Evolutionary conservation across 2,113 vertebrate genomes (phyloP).

Genomic region (Junco hyemalis): DNA sequence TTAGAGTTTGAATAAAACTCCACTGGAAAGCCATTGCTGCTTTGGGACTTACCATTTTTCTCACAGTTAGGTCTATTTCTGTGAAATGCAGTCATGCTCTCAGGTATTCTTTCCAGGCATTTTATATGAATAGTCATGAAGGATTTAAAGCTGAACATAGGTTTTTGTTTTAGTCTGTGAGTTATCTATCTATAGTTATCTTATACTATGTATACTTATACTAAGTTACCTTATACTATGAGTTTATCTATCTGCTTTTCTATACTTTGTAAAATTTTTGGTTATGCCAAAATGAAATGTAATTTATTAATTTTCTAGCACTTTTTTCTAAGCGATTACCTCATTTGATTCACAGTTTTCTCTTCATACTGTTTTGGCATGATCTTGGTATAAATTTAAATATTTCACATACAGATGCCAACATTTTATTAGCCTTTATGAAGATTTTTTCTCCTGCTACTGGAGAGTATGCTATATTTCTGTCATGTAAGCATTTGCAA

Average conservation of each 20-base stretch:
- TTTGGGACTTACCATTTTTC: neutral
- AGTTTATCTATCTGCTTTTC: neutral
- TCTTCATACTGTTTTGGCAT: neutral
- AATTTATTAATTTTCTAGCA: neutral
- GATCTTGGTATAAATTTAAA: neutral
- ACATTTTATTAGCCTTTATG: constrained; percentile 8
- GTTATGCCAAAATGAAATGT: neutral
- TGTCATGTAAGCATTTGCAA: neutral
- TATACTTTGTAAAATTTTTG: neutral
- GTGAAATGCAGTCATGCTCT: neutral
- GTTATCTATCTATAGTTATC: no score
- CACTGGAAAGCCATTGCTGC: constrained; percentile 12
- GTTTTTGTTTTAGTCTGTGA: neutral
- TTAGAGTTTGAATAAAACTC: constrained; percentile 36
- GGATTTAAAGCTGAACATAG: neutral
- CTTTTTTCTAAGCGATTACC: neutral
- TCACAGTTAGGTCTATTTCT: neutral
- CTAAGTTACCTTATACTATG: neutral
- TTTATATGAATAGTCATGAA: neutral
- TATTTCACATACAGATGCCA: neutral
- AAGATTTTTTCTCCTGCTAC: neutral
- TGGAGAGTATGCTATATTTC: neutral
- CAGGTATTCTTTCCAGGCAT: neutral
- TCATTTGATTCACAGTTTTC: neutral
- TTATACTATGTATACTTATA: no score